These are phyloP conservation scores for Eupithecia insigniata DNA, from an alignment of 2,888 invertebrate genomes.

Conservation along the genomic window DNA sequence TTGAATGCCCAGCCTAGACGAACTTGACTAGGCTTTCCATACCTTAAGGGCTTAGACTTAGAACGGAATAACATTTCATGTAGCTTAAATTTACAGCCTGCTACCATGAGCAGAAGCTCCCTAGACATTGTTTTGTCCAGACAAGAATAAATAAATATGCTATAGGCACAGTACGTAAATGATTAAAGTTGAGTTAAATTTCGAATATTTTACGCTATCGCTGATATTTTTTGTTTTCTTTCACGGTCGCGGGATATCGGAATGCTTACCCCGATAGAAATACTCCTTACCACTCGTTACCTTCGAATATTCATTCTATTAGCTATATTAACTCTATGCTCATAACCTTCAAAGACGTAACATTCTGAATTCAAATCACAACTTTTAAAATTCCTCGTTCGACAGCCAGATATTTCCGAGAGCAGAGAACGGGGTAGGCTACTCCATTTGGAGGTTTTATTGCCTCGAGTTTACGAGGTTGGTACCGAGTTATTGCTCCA, in stretches of 20 bases:
- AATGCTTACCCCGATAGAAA: background rate
- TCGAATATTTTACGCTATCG: too few relatives aligned
- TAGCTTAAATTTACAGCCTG: too few relatives aligned
- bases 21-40: too few relatives aligned
- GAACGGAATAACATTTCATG: too few relatives aligned
- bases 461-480: slow-evolving; percentile 36
- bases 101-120: too few relatives aligned
- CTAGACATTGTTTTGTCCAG: too few relatives aligned
- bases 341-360: background rate
- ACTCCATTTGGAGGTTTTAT: slow-evolving; percentile 43
- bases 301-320: background rate
- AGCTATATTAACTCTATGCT: background rate
- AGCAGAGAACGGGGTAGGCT: background rate
- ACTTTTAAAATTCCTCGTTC: background rate
- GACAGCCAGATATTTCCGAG: background rate
- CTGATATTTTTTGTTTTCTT: too few relatives aligned
- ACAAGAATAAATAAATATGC: too few relatives aligned
- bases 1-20: too few relatives aligned
- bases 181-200: too few relatives aligned
- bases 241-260: background rate
- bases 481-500: background rate
- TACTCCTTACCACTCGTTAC: background rate
- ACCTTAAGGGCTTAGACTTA: too few relatives aligned
- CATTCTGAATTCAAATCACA: background rate
- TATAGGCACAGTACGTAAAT: too few relatives aligned